A percentile compares a stretch with the other conserved stretches of the same genome.
These are phyloP conservation scores for Cirrhinus mrigala DNA, from an alignment of 2,797 vertebrate species.

Conservation along the genomic window DNA sequence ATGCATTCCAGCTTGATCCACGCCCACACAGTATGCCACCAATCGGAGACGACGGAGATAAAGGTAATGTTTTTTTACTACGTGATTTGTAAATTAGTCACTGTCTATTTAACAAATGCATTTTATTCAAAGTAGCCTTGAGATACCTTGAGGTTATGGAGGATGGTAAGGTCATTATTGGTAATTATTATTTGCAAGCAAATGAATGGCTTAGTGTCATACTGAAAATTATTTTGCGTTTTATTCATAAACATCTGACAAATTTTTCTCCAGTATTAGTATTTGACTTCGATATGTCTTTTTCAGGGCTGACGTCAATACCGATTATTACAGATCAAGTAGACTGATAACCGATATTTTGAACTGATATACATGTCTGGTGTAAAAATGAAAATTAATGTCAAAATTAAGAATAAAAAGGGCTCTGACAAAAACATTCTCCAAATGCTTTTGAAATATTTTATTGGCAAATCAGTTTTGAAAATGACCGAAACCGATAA, in stretches of 20 bases:
- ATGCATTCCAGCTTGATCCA: constrained; percentile 28
- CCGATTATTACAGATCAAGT: too few species aligned
- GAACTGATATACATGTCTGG: too few species aligned
- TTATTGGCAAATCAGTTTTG: too few species aligned
- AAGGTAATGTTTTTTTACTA: constrained; percentile 64
- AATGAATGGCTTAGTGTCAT: background rate
- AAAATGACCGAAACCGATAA: too few species aligned
- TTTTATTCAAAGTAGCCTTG: background rate
- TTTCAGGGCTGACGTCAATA: too few species aligned
- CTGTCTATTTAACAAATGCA: background rate
- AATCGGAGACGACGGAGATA: constrained; percentile 54
- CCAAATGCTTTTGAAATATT: too few species aligned
- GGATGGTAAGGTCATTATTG: background rate
- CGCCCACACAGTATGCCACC: constrained; percentile 67
- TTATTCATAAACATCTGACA: background rate
- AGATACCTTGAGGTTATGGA: background rate
- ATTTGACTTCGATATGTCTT: too few species aligned
- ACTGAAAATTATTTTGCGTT: background rate
- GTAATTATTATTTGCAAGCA: background rate
- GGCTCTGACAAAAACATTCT: too few species aligned
- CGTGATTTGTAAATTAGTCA: background rate
- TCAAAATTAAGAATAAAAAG: too few species aligned
- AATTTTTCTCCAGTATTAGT: background rate
- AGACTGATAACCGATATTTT: too few species aligned
- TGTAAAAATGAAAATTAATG: too few species aligned